Conservation (phyloP, 2,888 invertebrate species). For the Slavum lentiscoides region DNA sequence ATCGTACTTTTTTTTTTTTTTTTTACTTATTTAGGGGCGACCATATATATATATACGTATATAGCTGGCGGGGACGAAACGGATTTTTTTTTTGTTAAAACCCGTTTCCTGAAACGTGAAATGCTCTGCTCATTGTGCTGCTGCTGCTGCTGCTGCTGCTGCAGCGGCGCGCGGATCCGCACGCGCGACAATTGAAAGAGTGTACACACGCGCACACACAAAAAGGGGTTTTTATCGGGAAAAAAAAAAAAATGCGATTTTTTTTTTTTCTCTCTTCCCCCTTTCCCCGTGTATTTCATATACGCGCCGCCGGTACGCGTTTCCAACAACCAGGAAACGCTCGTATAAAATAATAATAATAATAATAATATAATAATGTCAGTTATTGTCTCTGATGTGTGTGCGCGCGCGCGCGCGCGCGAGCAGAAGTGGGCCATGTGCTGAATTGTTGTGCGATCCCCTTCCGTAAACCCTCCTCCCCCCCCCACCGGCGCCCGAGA, state of each 20-base stretch:
- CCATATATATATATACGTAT: too few relatives aligned
- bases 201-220: neutral
- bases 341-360: neutral
- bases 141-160: too few relatives aligned
- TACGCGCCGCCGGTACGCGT: too few relatives aligned
- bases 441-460: constrained; percentile 17
- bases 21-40: neutral
- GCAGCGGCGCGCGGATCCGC: neutral
- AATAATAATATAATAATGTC: constrained; percentile 20
- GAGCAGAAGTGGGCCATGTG: constrained; percentile 53
- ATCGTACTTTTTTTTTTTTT: constrained; percentile 27
- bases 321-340: constrained; percentile 46
- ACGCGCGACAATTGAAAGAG: constrained; percentile 52
- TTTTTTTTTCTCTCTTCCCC: constrained; percentile 1
- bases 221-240: constrained; percentile 50
- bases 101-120: constrained; percentile 52
- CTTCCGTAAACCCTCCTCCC: neutral
- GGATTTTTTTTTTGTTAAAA: constrained; percentile 43
- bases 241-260: constrained; percentile 38
- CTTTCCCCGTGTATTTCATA: neutral
- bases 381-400: constrained; percentile 46
- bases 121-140: constrained; percentile 35
- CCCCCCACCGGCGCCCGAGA: neutral
- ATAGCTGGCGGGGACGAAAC: too few relatives aligned
- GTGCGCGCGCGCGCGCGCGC: constrained; percentile 7